Percentiles rank a stretch among this genome's conserved stretches.
phyloP scores from a whole-genome alignment of 2,797 vertebrate species.

The Australoheros facetus region DNA sequence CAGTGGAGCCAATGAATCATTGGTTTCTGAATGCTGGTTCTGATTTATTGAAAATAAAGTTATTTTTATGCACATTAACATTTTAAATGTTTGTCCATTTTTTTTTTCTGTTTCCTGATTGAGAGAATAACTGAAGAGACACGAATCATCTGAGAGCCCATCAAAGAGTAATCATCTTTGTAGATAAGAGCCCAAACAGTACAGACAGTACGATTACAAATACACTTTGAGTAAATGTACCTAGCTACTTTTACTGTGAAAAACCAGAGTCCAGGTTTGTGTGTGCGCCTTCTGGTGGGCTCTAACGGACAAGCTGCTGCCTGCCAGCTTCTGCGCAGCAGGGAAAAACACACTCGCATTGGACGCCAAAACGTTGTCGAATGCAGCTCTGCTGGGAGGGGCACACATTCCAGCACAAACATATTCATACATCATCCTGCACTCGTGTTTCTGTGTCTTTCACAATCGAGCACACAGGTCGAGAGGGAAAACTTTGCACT shows the following conservation, averaged over 20 bases:
- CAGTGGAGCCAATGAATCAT: constrained; percentile 78
- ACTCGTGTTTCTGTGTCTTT: neutral
- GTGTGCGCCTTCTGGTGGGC: neutral
- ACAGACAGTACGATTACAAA: neutral
- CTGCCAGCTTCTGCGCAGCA: constrained; percentile 35
- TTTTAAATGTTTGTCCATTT: constrained; percentile 24
- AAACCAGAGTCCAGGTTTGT: no score
- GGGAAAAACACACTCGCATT: neutral
- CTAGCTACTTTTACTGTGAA: neutral
- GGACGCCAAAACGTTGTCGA: constrained; percentile 17
- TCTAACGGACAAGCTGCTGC: constrained; percentile 42
- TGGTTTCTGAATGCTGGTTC: constrained; percentile 78
- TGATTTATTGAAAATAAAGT: constrained; percentile 83
- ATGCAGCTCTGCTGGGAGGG: constrained; percentile 5
- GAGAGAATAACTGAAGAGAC: neutral
- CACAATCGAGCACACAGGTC: neutral
- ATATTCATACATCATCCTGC: constrained; percentile 3
- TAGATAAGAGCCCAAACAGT: neutral
- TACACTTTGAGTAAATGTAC: accelerated
- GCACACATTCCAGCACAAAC: constrained; percentile 21
- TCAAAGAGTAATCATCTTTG: accelerated
- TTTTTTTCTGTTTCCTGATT: neutral
- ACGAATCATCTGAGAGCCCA: accelerated
- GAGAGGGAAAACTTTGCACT: neutral
- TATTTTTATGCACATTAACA: constrained; percentile 83